These are phyloP conservation scores for Mastigias papua DNA, from an alignment of 30 jellyfish, hydroid and myxozoan genomes.

Conservation along the genomic window DNA sequence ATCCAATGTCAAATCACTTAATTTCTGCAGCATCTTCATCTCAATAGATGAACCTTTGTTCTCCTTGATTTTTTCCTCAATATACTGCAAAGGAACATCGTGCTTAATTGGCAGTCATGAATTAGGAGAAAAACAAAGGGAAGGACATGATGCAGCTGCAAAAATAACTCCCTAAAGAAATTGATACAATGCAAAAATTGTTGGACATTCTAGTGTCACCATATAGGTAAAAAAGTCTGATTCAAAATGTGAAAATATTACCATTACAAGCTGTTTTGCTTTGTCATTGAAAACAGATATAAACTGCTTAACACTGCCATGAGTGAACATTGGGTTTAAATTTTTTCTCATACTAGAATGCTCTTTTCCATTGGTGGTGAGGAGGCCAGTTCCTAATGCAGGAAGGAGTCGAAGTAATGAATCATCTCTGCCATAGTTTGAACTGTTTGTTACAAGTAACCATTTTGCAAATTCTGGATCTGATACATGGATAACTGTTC, in stretches of 20 bases:
- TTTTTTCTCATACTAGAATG: slow-evolving; percentile 51
- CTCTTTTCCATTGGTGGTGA: slow-evolving; percentile 36
- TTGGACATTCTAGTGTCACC: background rate
- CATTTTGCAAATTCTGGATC: slow-evolving; percentile 63
- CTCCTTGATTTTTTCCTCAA: background rate
- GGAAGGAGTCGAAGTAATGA: slow-evolving; percentile 24
- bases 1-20: slow-evolving; percentile 62
- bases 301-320: slow-evolving; percentile 37
- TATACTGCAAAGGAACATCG: slow-evolving; percentile 17
- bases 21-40: slow-evolving; percentile 38
- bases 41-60: slow-evolving; percentile 38
- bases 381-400: slow-evolving; percentile 50
- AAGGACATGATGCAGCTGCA: background rate
- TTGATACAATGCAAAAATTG: too few species aligned
- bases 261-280: slow-evolving; percentile 43
- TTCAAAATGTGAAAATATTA: background rate
- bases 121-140: background rate
- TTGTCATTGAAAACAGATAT: slow-evolving; percentile 44
- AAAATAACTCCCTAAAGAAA: too few species aligned
- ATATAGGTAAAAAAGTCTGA: background rate
- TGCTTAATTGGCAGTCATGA: too few species aligned
- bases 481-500: slow-evolving; percentile 23
- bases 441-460: slow-evolving; percentile 57
- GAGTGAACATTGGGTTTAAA: slow-evolving; percentile 56
- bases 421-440: slow-evolving; percentile 7